Percentiles rank a stretch among this genome's conserved stretches.
Conservation (phyloP, 2,113 vertebrate genomes). For the Neofelis nebulosa region DNA sequence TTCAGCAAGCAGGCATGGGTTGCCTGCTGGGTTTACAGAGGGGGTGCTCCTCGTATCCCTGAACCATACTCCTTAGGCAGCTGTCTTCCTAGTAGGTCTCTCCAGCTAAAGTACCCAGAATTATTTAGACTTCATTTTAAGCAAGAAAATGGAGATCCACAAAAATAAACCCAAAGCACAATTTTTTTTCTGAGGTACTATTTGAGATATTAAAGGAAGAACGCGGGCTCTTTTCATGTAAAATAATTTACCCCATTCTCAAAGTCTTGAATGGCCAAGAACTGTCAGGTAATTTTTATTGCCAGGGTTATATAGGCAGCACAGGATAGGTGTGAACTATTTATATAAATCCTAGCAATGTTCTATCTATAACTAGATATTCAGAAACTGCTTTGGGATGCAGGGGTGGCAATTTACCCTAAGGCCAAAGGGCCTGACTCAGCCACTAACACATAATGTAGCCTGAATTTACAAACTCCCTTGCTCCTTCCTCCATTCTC, state of each 20-base stretch:
- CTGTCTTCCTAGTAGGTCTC: neutral
- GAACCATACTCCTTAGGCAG: neutral
- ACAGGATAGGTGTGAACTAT: neutral
- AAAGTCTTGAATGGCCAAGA: neutral
- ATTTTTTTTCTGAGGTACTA: neutral
- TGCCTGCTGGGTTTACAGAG: neutral
- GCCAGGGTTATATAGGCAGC: neutral
- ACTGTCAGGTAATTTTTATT: neutral
- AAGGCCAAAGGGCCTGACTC: neutral
- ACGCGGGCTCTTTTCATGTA: neutral
- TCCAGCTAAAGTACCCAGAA: neutral
- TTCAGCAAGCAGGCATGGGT: neutral
- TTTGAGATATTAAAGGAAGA: neutral
- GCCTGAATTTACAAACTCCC: neutral
- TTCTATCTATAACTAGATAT: neutral
- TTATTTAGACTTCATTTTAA: neutral
- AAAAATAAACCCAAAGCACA: neutral
- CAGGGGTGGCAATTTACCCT: neutral
- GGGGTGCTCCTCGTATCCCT: neutral
- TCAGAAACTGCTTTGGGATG: neutral
- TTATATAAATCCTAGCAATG: neutral
- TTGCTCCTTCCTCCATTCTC: neutral
- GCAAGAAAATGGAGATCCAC: neutral
- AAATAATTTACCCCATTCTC: neutral
- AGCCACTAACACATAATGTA: neutral